A percentile compares a stretch with the other conserved stretches of the same genome.
These are phyloP conservation scores for Drosophila asahinai DNA, from an alignment of 1,140 invertebrate genomes.

Conservation along the genomic window DNA sequence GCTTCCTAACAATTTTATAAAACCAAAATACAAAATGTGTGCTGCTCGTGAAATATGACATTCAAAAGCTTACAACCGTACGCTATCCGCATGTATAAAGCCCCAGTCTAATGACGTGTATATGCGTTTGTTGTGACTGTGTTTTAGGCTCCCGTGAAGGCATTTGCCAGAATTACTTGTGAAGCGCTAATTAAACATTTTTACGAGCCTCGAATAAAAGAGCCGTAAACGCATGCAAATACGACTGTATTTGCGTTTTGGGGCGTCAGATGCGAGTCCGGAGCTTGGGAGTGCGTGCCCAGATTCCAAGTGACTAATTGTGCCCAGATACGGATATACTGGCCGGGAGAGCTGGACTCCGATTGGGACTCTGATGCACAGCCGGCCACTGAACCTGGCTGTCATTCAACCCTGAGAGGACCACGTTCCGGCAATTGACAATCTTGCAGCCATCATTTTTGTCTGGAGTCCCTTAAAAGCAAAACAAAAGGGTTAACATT, in stretches of 20 bases:
- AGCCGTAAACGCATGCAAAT: slow-evolving; percentile 64
- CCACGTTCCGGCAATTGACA: slow-evolving; percentile 69
- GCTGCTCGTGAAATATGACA: slow-evolving; percentile 30
- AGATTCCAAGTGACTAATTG: slow-evolving; percentile 55
- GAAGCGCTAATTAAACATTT: slow-evolving; percentile 75
- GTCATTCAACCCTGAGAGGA: slow-evolving; percentile 32
- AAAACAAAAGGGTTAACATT: slow-evolving; percentile 55
- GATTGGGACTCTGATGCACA: slow-evolving; percentile 13
- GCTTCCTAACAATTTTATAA: neutral
- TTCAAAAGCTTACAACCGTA: slow-evolving; percentile 37
- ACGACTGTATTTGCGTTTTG: slow-evolving; percentile 16
- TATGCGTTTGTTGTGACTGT: slow-evolving; percentile 12
- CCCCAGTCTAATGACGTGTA: slow-evolving; percentile 6
- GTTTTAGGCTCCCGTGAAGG: slow-evolving; percentile 24
- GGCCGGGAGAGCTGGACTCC: slow-evolving; percentile 7
- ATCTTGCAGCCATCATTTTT: slow-evolving; percentile 69
- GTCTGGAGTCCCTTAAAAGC: slow-evolving; percentile 50
- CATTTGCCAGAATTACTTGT: slow-evolving; percentile 56
- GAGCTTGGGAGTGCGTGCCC: slow-evolving; percentile 31
- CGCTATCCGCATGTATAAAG: slow-evolving; percentile 12
- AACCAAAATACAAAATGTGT: neutral
- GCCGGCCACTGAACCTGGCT: slow-evolving; percentile 26
- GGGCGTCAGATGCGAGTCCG: neutral
- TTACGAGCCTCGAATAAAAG: slow-evolving; percentile 69
- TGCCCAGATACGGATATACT: slow-evolving; percentile 27